Base-by-base conservation (phyloP, 23 tunicate genomes). In the Styela plicata region DNA sequence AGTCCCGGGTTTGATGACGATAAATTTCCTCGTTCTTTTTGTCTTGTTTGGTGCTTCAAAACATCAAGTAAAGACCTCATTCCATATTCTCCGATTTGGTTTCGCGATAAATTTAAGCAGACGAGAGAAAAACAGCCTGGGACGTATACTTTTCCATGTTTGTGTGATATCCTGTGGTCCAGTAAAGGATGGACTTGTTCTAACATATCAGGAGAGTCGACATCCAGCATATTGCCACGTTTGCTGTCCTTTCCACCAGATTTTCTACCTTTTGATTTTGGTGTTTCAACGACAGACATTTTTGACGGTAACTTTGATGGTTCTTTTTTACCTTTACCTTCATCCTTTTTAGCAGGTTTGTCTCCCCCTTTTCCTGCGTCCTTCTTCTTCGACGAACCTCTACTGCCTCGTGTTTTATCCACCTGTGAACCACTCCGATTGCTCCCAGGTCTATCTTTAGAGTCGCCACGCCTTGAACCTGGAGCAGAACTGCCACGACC, bases 381-480 rank as follows among this genome's bases (percentile, higher is more conserved):
- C 70, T 86, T 91, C 79, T 86, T 85, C 34, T 83, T 79, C 22
- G 97, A 91, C 1, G 86, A 83, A 3, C 89, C 74, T 10, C 88
- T 69, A 0, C 87, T 82, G 28, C 69, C 63, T 21, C 83, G 34
- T 7, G 85, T 69, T 76, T 76, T 76, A 29, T 79, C 79, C 68
- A 87, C 80, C 29, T 88, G 85, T 0, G 98, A 85, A 62, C 89
- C 89, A 52, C 98, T 93, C 37, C 88, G 52, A 80, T 93, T 93
- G 80, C 98, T 93, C 33, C 82, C 69, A 3, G 98, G 98, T 18
- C 98, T 84, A 70, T 93, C 98, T 62, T 92, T 92, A 18, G 86
- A 74, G 36, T 87, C 91, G 2, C 82, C 89, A 1, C 86, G 73
- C 2, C 91, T 52, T 13, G 97, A 86, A 2, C 89, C 89, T 10